These are phyloP conservation scores for Trichoplusia ni DNA, from an alignment of 1,140 invertebrate species.

Conservation along the genomic window DNA sequence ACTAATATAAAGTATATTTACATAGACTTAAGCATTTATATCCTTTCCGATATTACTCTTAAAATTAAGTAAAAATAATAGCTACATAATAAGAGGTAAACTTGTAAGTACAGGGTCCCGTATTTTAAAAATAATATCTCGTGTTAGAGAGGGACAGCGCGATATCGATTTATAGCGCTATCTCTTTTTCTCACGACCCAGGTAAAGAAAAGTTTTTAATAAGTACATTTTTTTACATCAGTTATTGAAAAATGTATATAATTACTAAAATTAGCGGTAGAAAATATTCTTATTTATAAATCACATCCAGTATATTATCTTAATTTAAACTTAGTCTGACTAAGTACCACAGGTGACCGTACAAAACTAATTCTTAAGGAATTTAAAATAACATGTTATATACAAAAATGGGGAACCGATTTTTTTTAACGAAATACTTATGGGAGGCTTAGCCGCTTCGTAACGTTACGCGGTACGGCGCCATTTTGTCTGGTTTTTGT, in stretches of 20 bases:
- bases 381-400: conserved; percentile 6
- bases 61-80: conserved; percentile 1
- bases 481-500: no score
- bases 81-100: conserved; percentile 15
- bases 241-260: neutral
- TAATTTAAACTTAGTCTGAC: conserved; percentile 43
- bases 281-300: conserved; percentile 26
- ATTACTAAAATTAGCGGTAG: conserved; percentile 7
- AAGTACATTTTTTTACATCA: no score
- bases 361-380: conserved; percentile 29
- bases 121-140: neutral
- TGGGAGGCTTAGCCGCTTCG: no score
- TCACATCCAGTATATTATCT: conserved; percentile 43
- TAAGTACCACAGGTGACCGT: conserved; percentile 49
- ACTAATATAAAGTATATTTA: conserved; percentile 6
- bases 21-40: conserved; percentile 1
- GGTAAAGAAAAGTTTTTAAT: no score
- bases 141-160: no score
- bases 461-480: no score
- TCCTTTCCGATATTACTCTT: neutral
- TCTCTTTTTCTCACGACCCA: no score
- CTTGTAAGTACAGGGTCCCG: conserved; percentile 8
- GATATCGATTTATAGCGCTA: conserved; percentile 3
- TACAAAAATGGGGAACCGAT: neutral
- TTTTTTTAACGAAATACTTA: neutral